phyloP scores from a whole-genome alignment of 23 tunicate species.

The Corella eumyota region DNA sequence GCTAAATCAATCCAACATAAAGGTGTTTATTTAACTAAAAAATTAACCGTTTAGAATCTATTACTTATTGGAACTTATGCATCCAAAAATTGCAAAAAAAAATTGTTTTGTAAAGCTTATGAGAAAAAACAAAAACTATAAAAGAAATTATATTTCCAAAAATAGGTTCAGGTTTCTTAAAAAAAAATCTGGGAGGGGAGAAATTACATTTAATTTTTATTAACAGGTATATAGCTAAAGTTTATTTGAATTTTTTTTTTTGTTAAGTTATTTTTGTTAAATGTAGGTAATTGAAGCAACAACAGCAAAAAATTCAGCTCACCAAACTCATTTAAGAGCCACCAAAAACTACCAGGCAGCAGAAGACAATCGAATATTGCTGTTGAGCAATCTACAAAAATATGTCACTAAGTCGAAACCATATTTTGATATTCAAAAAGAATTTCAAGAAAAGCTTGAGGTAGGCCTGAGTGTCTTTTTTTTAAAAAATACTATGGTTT shows the following conservation, averaged over 20 bases:
- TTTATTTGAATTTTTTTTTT: too few relatives aligned
- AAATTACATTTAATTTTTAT: too few relatives aligned
- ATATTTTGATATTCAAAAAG: constrained; percentile 69
- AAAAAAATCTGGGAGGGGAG: too few relatives aligned
- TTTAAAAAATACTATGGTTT: too few relatives aligned
- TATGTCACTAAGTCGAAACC: constrained; percentile 57
- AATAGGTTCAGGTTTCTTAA: too few relatives aligned
- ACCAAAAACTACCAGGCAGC: constrained; percentile 65
- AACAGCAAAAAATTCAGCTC: constrained; percentile 51
- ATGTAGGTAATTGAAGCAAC: constrained; percentile 81
- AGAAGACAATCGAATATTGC: constrained; percentile 37
- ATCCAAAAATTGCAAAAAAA: neutral
- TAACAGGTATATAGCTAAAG: too few relatives aligned
- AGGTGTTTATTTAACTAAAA: too few relatives aligned
- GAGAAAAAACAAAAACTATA: too few relatives aligned
- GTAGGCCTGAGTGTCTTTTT: constrained; percentile 4
- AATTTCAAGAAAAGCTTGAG: constrained; percentile 83
- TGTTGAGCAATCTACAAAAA: constrained; percentile 45
- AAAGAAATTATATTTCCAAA: too few relatives aligned
- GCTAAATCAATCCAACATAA: constrained; percentile 79
- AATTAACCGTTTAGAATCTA: neutral
- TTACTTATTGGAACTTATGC: neutral
- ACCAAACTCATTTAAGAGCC: constrained; percentile 50
- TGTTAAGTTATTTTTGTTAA: too few relatives aligned
- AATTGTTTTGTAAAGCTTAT: too few relatives aligned